A percentile compares a stretch with the other conserved stretches of the same genome.
phyloP scores from a whole-genome alignment of 2,797 vertebrate genomes.

The Heteromormyrus szaboi region DNA sequence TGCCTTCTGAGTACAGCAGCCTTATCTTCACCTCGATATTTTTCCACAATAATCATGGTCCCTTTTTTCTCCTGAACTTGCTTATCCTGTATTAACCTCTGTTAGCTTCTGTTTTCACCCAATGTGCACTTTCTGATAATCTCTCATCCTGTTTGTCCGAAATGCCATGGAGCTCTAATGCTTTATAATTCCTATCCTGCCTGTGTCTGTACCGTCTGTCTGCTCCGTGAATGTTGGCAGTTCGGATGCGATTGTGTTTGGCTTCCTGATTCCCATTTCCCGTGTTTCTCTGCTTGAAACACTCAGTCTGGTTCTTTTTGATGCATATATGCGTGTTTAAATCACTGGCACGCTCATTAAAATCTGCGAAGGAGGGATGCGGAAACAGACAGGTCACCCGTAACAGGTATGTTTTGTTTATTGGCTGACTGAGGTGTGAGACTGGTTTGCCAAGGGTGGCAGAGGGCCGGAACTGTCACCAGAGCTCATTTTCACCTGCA shows the following conservation, averaged over 20 bases:
- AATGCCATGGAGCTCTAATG: neutral
- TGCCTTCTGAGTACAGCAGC: neutral
- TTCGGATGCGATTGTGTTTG: neutral
- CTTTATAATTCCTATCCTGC: neutral
- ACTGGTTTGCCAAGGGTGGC: neutral
- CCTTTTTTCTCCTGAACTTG: neutral
- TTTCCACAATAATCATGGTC: neutral
- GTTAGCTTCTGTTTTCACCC: neutral
- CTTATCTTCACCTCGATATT: neutral
- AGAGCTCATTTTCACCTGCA: slow-evolving; percentile 70
- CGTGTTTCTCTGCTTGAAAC: neutral
- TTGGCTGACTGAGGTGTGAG: neutral
- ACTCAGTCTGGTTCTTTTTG: neutral
- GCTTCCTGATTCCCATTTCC: neutral
- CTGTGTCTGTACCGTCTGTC: neutral
- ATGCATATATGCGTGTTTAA: neutral
- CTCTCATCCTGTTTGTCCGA: neutral
- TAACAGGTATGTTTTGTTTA: neutral
- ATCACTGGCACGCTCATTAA: neutral
- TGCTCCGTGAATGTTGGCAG: neutral
- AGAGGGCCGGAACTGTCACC: neutral
- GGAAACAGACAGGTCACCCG: neutral
- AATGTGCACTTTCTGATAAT: neutral
- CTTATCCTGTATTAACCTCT: neutral
- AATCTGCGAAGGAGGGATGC: neutral